phyloP scores from a whole-genome alignment of 2,797 vertebrate genomes.

The Caiman crocodilus region DNA sequence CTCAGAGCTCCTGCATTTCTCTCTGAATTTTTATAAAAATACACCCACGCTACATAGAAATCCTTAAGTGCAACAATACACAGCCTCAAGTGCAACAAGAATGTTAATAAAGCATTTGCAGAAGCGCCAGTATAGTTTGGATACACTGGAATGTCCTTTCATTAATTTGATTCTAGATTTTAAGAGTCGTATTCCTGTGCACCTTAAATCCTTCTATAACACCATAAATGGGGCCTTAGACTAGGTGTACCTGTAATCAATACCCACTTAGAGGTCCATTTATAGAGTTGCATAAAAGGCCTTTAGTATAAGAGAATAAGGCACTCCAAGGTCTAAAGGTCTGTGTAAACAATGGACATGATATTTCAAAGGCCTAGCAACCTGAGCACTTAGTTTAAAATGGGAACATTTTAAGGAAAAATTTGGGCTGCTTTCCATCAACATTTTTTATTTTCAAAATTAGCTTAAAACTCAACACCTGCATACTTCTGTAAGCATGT shows the following conservation, averaged over 20 bases:
- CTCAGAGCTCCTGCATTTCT: not conserved
- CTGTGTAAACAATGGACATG: not conserved
- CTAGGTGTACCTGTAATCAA: not conserved
- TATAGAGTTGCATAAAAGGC: not conserved
- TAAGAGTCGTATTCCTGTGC: not conserved
- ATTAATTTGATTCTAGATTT: not conserved
- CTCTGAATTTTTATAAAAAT: not conserved
- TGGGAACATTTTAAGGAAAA: not conserved
- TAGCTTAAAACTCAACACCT: not conserved
- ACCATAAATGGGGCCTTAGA: not conserved
- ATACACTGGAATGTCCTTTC: not conserved
- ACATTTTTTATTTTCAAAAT: too few relatives aligned
- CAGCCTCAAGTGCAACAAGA: not conserved
- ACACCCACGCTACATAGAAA: not conserved
- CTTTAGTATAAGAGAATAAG: not conserved
- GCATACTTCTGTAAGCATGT: not conserved
- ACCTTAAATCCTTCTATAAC: not conserved
- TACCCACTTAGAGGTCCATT: not conserved
- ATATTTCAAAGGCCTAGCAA: not conserved
- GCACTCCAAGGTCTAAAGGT: not conserved
- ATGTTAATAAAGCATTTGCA: not conserved
- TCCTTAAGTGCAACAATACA: not conserved
- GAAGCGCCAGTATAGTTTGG: not conserved
- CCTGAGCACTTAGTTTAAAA: not conserved
- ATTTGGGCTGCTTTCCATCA: too few relatives aligned